Evolutionary conservation across 2,113 vertebrate genomes (phyloP), one percentile per base, ranked within the genome.

Genomic region (Lates calcarifer): DNA sequence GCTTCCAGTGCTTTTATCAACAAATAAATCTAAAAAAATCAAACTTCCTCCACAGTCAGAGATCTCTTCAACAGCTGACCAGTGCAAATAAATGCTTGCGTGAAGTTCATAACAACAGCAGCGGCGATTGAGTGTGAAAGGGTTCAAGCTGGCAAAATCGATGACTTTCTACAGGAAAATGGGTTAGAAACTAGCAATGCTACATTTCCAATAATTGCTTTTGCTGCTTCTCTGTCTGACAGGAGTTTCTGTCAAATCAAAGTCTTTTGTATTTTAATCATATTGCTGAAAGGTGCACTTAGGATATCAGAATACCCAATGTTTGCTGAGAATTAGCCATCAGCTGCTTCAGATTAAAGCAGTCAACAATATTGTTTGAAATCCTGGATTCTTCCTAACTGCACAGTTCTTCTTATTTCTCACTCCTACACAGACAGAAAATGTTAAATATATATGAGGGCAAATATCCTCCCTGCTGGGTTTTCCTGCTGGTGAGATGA

Each of bases 111-210:
- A 35, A 63, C 65, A 81, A 15, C 71, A 53, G 28, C n/a, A 39
- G 56, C 53, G 51, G 39, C 17, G 51, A 68, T 31, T 26, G 72
- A 83, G 58, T 26, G 53, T 56, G 53, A 75, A 81, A 78, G 58
- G 74, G 22, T 18, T 41, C 55, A 37, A 69, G 55, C 45, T 37
- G 41, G 18, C 29, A 63, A 49, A 74, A 81, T 75, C 49, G 6
- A 75, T 81, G 49, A 53, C 56, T 75, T 73, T 43, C 56, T 43
- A 56, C 47, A 47, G 11, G 29, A 74, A 77, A 83, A 82, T 75
- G 17, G 24, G 67, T 56, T 20, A 1, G 39, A 76, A 58, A 75
- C 43, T 1, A 15, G 53, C 35, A 58, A 1, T 18, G 13, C 39
- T 33, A 43, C 55, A 41, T 71, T 81, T 31, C 60, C 71, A 65